Evolutionary conservation across 1,140 invertebrate genomes (phyloP).

Genomic region (Bombyx mori): ASM3026992v2 NC_085110.1:13212501-13213000

Average conservation of each 20-base stretch:
- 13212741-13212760: neutral
- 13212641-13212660: constrained; percentile 89
- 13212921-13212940: no score
- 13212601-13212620: constrained; percentile 80
- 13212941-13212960: no score
- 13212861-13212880: no score
- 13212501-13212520: neutral
- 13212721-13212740: neutral
- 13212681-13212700: constrained; percentile 91
- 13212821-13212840: no score
- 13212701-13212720: constrained; percentile 68
- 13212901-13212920: no score
- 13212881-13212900: no score
- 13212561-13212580: constrained; percentile 86
- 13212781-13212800: neutral
- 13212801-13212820: no score
- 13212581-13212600: constrained; percentile 84
- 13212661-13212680: constrained; percentile 92
- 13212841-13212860: no score
- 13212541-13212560: constrained; percentile 77
- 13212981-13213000: no score
- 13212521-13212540: constrained; percentile 2
- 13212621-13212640: constrained; percentile 86
- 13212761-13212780: neutral
- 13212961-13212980: no score